Evolutionary conservation across 2,797 vertebrate species (phyloP).

Genomic region (Helarctos malayanus): DNA sequence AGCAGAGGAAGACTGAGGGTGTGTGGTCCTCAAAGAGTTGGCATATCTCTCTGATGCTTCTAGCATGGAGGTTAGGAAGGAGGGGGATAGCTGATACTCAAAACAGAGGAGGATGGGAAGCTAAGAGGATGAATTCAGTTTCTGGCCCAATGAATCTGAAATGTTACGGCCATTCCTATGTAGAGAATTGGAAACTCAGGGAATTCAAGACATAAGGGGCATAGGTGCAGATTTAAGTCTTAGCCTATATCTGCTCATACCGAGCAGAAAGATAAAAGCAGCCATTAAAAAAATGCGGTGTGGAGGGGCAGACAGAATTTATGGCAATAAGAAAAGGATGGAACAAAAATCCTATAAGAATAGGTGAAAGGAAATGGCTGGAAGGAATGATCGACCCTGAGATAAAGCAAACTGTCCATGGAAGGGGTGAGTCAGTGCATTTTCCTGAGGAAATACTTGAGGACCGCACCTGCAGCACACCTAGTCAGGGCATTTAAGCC

Average conservation of each 20-base stretch:
- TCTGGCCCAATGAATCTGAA: not conserved
- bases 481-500: not conserved
- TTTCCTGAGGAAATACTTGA: not conserved
- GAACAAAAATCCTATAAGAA: not conserved
- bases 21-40: not conserved
- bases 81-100: too few relatives aligned
- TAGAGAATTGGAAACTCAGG: not conserved
- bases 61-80: not conserved
- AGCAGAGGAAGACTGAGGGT: not conserved
- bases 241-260: not conserved
- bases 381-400: not conserved
- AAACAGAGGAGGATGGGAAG: not conserved
- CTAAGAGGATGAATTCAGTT: not conserved
- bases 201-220: not conserved
- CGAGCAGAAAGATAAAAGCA: not conserved
- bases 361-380: not conserved
- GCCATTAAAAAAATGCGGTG: too few relatives aligned
- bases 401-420: not conserved
- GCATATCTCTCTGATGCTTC: not conserved
- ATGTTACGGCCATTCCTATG: not conserved
- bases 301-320: not conserved
- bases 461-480: not conserved
- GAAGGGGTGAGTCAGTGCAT: accelerated
- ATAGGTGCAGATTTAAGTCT: not conserved
- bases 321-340: not conserved